A percentile compares a stretch with the other conserved stretches of the same genome.
phyloP scores from a whole-genome alignment of 2,888 invertebrate genomes.

The Cabera pusaria region DNA sequence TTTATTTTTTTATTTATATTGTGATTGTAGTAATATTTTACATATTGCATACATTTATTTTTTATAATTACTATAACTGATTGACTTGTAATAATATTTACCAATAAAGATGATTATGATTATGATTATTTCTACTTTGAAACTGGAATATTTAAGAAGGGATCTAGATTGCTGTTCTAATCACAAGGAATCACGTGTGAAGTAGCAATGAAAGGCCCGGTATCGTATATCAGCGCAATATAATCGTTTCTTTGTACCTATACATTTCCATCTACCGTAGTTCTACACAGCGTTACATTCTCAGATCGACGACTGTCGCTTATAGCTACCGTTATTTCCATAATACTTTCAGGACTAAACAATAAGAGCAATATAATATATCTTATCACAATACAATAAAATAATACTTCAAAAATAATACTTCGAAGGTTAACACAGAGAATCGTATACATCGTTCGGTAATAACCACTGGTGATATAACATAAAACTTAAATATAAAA shows the following conservation, averaged over 20 bases:
- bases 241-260: constrained; percentile 81
- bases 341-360: constrained; percentile 71
- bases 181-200: too few relatives aligned
- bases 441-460: constrained; percentile 66
- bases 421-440: constrained; percentile 71
- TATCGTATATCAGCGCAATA: constrained; percentile 71
- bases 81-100: too few relatives aligned
- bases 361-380: constrained; percentile 69
- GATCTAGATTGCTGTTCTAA: background rate
- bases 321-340: constrained; percentile 70
- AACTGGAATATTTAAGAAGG: constrained; percentile 1
- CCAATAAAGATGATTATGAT: too few relatives aligned
- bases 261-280: constrained; percentile 70
- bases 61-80: too few relatives aligned
- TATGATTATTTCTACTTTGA: too few relatives aligned
- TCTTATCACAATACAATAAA: constrained; percentile 76
- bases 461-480: constrained; percentile 37
- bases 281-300: constrained; percentile 71
- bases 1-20: too few relatives aligned
- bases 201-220: constrained; percentile 33
- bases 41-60: too few relatives aligned
- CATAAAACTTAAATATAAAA: constrained; percentile 28
- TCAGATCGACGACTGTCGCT: constrained; percentile 62
- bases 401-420: constrained; percentile 81
- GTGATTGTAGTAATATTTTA: too few relatives aligned